Conservation (phyloP, 2,113 vertebrate genomes). For the Muntiacus reevesi region DNA sequence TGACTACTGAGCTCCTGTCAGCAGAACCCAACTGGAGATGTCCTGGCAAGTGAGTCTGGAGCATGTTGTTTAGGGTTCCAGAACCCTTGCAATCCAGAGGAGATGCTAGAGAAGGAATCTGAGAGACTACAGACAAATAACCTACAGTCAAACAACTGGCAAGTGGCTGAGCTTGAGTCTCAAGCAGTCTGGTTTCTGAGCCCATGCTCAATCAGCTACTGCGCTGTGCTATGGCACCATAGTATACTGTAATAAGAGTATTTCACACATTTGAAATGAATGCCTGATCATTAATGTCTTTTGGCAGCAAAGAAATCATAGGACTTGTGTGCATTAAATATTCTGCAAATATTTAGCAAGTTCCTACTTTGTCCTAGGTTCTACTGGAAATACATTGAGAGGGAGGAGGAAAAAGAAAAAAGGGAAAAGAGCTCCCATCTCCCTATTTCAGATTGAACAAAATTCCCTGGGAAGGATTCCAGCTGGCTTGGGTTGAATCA, state of each 20-base stretch:
- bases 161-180: background rate
- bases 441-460: background rate
- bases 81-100: background rate
- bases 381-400: background rate
- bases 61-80: background rate
- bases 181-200: background rate
- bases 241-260: background rate
- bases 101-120: background rate
- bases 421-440: background rate
- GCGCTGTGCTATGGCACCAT: background rate
- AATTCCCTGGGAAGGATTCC: slow-evolving; percentile 16
- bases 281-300: background rate
- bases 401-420: background rate
- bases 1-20: background rate
- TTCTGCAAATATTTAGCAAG: background rate
- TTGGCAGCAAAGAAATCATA: background rate
- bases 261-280: background rate
- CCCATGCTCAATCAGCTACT: background rate
- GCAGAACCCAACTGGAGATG: background rate
- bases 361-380: background rate
- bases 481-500: slow-evolving; percentile 1
- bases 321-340: background rate
- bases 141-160: background rate
- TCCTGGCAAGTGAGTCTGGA: background rate
- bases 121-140: background rate